These are phyloP conservation scores for Poecile montanus DNA, from an alignment of 2,797 vertebrate genomes.

Conservation along the genomic window DNA sequence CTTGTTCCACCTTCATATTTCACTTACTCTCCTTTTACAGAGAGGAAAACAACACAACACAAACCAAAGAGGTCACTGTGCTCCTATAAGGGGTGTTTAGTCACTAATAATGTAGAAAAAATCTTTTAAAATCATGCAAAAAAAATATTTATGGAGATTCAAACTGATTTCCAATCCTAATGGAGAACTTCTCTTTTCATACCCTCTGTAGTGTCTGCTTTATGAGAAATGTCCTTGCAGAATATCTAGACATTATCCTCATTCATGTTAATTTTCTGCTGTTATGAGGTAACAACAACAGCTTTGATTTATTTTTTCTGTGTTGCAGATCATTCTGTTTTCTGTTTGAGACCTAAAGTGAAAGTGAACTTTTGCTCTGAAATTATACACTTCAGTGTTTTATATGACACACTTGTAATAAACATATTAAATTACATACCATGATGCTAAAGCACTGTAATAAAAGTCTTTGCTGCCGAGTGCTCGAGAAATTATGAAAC, in stretches of 20 bases:
- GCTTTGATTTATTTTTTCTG: neutral
- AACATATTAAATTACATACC: neutral
- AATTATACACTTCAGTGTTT: neutral
- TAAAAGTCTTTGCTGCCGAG: neutral
- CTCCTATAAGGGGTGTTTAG: neutral
- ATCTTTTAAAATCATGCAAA: neutral
- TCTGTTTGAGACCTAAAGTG: neutral
- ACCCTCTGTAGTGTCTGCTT: neutral
- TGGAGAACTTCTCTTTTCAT: neutral
- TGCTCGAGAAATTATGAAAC: neutral
- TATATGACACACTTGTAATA: neutral
- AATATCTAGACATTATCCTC: neutral
- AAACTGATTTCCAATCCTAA: neutral
- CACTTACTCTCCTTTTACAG: rapidly evolving
- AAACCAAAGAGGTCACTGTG: neutral
- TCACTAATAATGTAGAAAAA: neutral
- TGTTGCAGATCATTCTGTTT: neutral
- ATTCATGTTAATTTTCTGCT: neutral
- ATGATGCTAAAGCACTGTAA: neutral
- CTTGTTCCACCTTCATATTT: neutral
- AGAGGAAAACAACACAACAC: neutral
- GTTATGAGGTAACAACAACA: neutral
- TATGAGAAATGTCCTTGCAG: neutral
- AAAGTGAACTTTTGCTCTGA: neutral
- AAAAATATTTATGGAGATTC: neutral